These are phyloP conservation scores for Poecilia picta DNA, from an alignment of 2,797 vertebrate species.

Conservation along the genomic window DNA sequence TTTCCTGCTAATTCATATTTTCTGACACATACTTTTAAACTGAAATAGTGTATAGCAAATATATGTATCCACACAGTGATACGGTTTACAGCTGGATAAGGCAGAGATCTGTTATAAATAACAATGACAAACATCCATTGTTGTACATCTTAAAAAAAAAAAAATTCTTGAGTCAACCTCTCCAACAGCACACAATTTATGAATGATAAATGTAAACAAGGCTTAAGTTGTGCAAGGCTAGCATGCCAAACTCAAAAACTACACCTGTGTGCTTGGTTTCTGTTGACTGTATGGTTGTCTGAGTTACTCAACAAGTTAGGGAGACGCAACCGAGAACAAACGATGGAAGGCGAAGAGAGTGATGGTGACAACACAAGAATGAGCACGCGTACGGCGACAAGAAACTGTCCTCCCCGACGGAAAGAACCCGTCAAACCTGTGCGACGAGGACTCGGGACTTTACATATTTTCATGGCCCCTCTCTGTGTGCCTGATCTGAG, in stretches of 20 bases:
- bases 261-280: neutral
- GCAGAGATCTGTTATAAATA: neutral
- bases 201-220: slow-evolving; percentile 5
- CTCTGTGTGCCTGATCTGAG: slow-evolving; percentile 11
- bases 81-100: neutral
- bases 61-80: neutral
- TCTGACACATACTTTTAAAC: neutral
- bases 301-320: neutral
- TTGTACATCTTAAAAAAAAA: neutral
- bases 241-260: neutral
- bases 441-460: slow-evolving; percentile 45
- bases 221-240: neutral
- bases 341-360: too few relatives aligned
- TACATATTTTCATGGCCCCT: neutral
- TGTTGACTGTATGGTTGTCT: neutral
- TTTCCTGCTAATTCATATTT: neutral
- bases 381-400: slow-evolving; percentile 3
- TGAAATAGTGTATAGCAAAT: neutral
- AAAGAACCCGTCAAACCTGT: slow-evolving; percentile 70
- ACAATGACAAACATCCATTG: neutral
- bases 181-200: slow-evolving; percentile 1
- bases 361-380: neutral
- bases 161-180: neutral
- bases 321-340: neutral
- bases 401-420: slow-evolving; percentile 28